Evolutionary conservation across 1,140 invertebrate genomes (phyloP).

Genomic region (Monomorium pharaonis): DNA sequence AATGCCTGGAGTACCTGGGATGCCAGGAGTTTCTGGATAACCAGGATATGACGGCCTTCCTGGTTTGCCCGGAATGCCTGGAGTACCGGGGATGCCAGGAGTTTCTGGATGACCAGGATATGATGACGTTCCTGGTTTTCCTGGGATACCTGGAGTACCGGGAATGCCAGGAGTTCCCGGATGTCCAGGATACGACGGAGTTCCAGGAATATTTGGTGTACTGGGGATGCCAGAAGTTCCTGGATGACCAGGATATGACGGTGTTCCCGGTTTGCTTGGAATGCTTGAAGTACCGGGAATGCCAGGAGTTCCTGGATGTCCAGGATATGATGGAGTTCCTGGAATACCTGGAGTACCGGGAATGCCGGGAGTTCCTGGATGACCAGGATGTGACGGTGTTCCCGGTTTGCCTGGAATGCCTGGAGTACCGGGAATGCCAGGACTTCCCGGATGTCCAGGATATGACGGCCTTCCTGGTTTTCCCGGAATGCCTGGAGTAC

Average conservation of each 20-base stretch:
- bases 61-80: too few species aligned
- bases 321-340: slow-evolving; percentile 73
- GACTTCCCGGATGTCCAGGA: slow-evolving; percentile 78
- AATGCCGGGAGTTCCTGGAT: background rate
- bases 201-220: background rate
- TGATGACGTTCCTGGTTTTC: too few species aligned
- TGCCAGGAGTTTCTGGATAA: too few species aligned
- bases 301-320: slow-evolving; percentile 62
- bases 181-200: too few species aligned
- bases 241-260: too few species aligned
- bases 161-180: too few species aligned
- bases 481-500: slow-evolving; percentile 79
- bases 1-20: too few species aligned
- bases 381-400: slow-evolving; percentile 74
- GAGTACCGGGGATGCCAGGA: too few species aligned
- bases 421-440: slow-evolving; percentile 69
- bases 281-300: too few species aligned
- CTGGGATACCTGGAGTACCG: background rate
- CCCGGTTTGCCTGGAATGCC: slow-evolving; percentile 34
- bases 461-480: slow-evolving; percentile 28
- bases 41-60: too few species aligned
- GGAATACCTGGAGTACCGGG: background rate
- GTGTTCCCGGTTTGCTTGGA: slow-evolving; percentile 55
- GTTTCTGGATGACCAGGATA: too few species aligned
- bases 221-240: slow-evolving; percentile 66